A percentile compares a stretch with the other conserved stretches of the same genome.
Evolutionary conservation across 2,888 invertebrate species (phyloP).

Genomic region (Papilio gigon): DNA sequence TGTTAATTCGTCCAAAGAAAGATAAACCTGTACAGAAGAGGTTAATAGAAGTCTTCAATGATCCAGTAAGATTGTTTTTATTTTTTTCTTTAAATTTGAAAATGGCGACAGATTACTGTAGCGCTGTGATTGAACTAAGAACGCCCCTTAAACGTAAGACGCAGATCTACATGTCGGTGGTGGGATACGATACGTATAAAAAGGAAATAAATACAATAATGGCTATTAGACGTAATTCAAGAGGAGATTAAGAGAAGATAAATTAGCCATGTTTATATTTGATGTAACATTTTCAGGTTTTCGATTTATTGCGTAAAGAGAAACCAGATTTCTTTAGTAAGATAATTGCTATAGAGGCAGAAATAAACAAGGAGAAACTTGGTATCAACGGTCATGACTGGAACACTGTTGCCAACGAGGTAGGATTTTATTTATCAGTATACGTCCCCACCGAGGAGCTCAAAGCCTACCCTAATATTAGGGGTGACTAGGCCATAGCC

Average conservation of each 20-base stretch:
- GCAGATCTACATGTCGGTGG: no score
- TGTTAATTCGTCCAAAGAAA: constrained; percentile 51
- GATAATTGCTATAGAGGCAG: constrained; percentile 52
- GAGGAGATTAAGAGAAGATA: no score
- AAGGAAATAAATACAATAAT: no score
- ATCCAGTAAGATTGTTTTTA: constrained; percentile 47
- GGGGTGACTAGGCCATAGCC: no score
- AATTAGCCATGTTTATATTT: no score
- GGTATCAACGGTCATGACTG: constrained; percentile 51
- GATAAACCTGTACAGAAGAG: constrained; percentile 46
- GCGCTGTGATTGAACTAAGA: no score
- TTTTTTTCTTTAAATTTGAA: neutral
- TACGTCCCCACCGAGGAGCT: no score
- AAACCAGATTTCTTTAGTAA: constrained; percentile 50
- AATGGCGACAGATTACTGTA: no score
- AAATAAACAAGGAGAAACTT: constrained; percentile 49
- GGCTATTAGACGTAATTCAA: no score
- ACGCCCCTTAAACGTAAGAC: no score
- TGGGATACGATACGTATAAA: no score
- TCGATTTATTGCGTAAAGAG: constrained; percentile 10
- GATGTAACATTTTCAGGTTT: constrained; percentile 10
- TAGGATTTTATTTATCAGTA: constrained; percentile 23
- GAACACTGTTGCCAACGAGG: constrained; percentile 44
- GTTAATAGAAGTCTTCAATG: constrained; percentile 44
- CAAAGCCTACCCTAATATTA: no score